Evolutionary conservation across 2,113 vertebrate genomes (phyloP), one percentile per base, ranked within the genome.

Genomic region (Odobenus rosmarus): DNA sequence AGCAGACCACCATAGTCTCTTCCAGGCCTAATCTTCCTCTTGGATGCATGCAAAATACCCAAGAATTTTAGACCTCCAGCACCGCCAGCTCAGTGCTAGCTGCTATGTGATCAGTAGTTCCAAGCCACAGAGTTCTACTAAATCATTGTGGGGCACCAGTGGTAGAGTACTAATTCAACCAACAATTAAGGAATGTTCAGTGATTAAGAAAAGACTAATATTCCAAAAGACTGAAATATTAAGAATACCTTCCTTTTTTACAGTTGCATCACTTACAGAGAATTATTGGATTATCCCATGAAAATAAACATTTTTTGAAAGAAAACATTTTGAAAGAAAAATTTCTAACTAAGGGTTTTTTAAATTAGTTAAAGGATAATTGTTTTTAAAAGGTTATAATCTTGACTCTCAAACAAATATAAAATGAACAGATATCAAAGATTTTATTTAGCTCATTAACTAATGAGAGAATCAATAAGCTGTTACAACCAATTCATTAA

Each of bases 371-470:
- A 87, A 81, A 79, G 4, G 21, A 89, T 51, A 81, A 51, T 57
- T 84, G 23, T 81, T 92, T 95, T 95, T 77, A 71, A 89, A 92
- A 97, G 64, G 1, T 55, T 83, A 67, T 55, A 64, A 57, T 93
- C 28, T 64, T 97, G 39, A 79, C 4, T 57, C 7, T 87, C 24
- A 71, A 49, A 23, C 18, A 85, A 69, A 82, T 92, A 49, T 53
- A 94, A 79, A 87, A 69, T 79, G 33, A 96, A 87, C 12, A 77
- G 8, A 83, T 72, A 16, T 81, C 59, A 74, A 18, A 90, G 5
- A 28, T 69, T n/a, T 72, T 92, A 33, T 36, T 86, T 92, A 79
- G 18, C 8, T 96, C 5, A 67, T 24, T 93, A 67, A 64, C 92
- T 74, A 88, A 39, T 55, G 21, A 90, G 31, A 81, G 8, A 98